These are phyloP conservation scores for Apomyelois bistriatella DNA, from an alignment of 2,888 invertebrate genomes.

Conservation along the genomic window DNA sequence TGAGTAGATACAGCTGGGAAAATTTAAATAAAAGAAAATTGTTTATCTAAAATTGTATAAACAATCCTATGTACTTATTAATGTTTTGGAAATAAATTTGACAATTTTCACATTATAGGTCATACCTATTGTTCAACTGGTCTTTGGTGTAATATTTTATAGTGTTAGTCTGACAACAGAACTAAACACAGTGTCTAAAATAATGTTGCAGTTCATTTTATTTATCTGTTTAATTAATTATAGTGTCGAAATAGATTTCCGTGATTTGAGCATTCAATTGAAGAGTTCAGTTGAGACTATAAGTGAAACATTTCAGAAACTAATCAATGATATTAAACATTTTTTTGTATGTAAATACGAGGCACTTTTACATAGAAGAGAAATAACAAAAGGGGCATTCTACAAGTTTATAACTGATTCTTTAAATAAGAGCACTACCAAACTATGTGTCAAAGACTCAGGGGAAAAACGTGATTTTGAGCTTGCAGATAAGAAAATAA, in stretches of 20 bases:
- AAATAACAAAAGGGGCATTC: background rate
- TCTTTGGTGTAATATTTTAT: background rate
- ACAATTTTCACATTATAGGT: background rate
- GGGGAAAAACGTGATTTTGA: background rate
- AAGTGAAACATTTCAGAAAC: background rate
- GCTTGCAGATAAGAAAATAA: background rate
- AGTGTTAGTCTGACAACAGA: background rate
- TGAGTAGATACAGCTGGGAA: no score
- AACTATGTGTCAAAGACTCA: background rate
- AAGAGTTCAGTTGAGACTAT: background rate
- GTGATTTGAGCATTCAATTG: background rate
- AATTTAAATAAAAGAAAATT: no score
- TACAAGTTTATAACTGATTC: background rate
- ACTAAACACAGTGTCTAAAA: background rate
- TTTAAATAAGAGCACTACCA: background rate
- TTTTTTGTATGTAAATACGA: background rate
- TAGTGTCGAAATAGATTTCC: background rate
- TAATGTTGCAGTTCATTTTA: background rate
- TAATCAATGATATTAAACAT: background rate
- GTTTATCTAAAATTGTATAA: background rate
- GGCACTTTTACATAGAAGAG: background rate
- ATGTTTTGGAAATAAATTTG: background rate
- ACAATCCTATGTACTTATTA: background rate
- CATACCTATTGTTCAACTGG: background rate
- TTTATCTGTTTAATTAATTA: background rate